Evolutionary conservation across 2,113 vertebrate genomes (phyloP), one percentile per base, ranked within the genome.

Genomic region (Epinephelus moara): DNA sequence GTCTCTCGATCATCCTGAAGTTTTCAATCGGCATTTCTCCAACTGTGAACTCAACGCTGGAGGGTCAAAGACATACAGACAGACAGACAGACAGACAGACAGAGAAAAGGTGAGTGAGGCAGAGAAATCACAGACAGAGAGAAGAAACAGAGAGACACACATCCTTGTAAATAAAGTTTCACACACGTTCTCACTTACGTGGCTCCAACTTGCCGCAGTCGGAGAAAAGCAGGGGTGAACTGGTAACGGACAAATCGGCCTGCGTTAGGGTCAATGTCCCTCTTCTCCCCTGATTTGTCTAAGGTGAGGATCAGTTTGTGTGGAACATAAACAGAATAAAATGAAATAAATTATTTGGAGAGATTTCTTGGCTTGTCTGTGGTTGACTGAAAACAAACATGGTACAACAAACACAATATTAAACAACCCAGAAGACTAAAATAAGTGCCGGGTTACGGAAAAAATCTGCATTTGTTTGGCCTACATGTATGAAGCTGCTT

Each of bases 1-100:
- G 98, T 92, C 98, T 96, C 92, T 99, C 98, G 0, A 99, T 99
- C 98, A 99, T 99, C 81, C 98, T 95, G 95, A 99, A 99, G 94
- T 98, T 98, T 87, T 97, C 97, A 49, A 99, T 98, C 6, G 98
- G 97, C 86, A 96, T 96, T 84, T 99, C 97, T 27, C 98, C 98
- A 10, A 99, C 98, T 0, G 97, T 98, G 95, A 99, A 99, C 92
- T 99, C 98, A 70, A 99, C 98, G 66, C 98, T 99, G 93, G 6
- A 78, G 11, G 19, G 18, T 60, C 1, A 1, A 42, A 68, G 47
- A 15, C 42, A 53, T 68, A 85, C 73, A 73, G 68, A 37, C 6
- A 37, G 33, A 37, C 33, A 27, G 27, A 27, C 27, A 4, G 27
- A 27, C 27, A 27, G 27, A 27, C 27, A 27, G 66, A 75, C n/a